phyloP scores from a whole-genome alignment of 1,140 invertebrate species.

The Lysiphlebus fabarum region DNA sequence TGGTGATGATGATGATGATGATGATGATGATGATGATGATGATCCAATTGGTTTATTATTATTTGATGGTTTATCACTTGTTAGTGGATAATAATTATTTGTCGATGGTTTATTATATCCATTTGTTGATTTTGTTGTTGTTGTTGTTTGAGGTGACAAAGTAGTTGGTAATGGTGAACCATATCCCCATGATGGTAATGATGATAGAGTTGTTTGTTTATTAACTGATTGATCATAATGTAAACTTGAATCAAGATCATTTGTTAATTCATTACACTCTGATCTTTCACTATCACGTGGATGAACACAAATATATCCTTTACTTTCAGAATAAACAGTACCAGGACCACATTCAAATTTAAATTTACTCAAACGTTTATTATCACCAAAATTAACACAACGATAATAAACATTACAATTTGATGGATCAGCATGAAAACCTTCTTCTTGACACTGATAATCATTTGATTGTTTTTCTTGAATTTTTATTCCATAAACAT shows the following conservation, averaged over 20 bases:
- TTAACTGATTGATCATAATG: conserved; percentile 13
- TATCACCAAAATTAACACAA: conserved; percentile 56
- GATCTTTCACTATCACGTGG: conserved; percentile 60
- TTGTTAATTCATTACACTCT: conserved; percentile 50
- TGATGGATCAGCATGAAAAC: conserved; percentile 58
- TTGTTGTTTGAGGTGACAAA: conserved; percentile 1
- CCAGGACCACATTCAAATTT: conserved; percentile 68
- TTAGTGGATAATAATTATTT: conserved; percentile 5
- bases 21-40: too few relatives aligned
- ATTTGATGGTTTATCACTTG: too few relatives aligned
- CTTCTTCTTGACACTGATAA: conserved; percentile 58
- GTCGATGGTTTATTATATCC: neutral
- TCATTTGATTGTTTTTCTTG: conserved; percentile 16
- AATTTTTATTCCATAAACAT: conserved; percentile 5
- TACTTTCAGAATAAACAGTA: conserved; percentile 66
- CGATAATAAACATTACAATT: conserved; percentile 61
- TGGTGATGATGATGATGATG: too few relatives aligned
- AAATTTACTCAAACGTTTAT: conserved; percentile 48
- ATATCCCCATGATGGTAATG: neutral
- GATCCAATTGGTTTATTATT: too few relatives aligned
- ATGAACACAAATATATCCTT: conserved; percentile 65
- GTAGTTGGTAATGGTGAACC: conserved; percentile 13
- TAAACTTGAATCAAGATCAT: conserved; percentile 35
- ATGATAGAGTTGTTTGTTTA: conserved; percentile 3
- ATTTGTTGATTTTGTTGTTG: neutral